A percentile compares a stretch with the other conserved stretches of the same genome.
phyloP scores from a whole-genome alignment of 30 jellyfish, hydroid and myxozoan species.

The Euphysa ruthae region DNA sequence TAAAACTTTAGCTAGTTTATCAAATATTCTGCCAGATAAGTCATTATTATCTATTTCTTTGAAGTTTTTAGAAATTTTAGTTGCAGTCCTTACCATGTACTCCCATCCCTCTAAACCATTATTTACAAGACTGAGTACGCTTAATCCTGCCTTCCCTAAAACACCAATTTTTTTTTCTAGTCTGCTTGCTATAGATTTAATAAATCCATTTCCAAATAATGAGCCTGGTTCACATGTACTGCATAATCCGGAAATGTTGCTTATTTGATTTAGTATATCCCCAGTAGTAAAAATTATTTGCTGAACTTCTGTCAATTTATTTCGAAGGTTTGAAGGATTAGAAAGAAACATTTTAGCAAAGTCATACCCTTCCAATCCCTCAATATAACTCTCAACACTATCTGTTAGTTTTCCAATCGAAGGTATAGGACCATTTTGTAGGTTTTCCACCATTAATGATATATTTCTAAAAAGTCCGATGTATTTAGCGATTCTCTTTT shows the following conservation, averaged over 20 bases:
- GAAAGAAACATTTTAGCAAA: conserved; percentile 53
- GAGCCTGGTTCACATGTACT: conserved; percentile 33
- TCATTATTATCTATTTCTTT: conserved; percentile 26
- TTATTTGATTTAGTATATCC: conserved; percentile 30
- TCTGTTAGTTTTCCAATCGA: conserved; percentile 86
- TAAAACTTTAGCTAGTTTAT: conserved; percentile 43
- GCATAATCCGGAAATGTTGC: conserved; percentile 68
- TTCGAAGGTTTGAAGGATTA: conserved; percentile 58
- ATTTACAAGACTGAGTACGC: conserved; percentile 41
- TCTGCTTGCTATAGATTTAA: conserved; percentile 30
- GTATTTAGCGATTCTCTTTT: conserved; percentile 34
- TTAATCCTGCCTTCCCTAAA: conserved; percentile 23
- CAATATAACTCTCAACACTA: conserved; percentile 57
- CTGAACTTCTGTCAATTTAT: conserved; percentile 69
- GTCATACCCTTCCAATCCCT: conserved; percentile 55
- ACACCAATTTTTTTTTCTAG: conserved; percentile 35
- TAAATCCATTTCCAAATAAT: conserved; percentile 60
- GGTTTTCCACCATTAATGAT: conserved; percentile 12
- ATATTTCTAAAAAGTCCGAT: conserved; percentile 2
- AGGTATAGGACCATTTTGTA: conserved; percentile 66
- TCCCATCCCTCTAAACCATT: conserved; percentile 60
- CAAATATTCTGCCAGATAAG: conserved; percentile 51
- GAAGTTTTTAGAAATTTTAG: conserved; percentile 41
- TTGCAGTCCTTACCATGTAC: conserved; percentile 32
- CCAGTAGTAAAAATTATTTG: conserved; percentile 60